These are phyloP conservation scores for Margaritifera margaritifera DNA, from an alignment of 2,888 invertebrate genomes.

Conservation along the genomic window DNA sequence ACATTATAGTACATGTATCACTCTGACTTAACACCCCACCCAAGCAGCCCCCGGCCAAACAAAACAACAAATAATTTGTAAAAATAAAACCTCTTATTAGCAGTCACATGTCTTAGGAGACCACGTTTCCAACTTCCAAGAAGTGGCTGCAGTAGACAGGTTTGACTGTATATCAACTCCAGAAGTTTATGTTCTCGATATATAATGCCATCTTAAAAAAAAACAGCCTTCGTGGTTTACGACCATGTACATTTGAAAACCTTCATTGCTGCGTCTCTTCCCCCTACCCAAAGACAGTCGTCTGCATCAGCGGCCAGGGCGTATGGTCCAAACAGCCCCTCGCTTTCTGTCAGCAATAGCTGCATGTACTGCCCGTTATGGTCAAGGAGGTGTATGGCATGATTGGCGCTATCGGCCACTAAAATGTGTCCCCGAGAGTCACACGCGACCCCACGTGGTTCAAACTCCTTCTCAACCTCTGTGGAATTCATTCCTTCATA, in stretches of 20 bases:
- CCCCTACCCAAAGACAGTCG: constrained; percentile 43
- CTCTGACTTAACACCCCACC: too few relatives aligned
- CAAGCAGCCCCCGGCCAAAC: too few relatives aligned
- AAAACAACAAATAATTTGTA: too few relatives aligned
- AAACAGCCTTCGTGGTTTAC: constrained; percentile 56
- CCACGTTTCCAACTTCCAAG: too few relatives aligned
- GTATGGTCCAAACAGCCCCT: constrained; percentile 42
- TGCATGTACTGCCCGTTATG: constrained; percentile 38
- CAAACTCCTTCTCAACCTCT: constrained; percentile 30
- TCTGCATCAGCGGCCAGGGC: constrained; percentile 40
- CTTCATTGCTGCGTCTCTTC: constrained; percentile 41
- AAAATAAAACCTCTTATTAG: too few relatives aligned
- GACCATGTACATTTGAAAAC: constrained; percentile 40
- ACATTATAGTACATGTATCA: too few relatives aligned
- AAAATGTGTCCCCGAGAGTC: constrained; percentile 39
- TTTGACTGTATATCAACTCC: too few relatives aligned
- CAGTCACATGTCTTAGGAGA: too few relatives aligned
- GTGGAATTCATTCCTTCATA: constrained; percentile 26
- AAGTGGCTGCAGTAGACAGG: too few relatives aligned
- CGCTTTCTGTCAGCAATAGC: constrained; percentile 32
- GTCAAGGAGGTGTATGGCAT: constrained; percentile 42
- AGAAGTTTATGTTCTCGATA: too few relatives aligned
- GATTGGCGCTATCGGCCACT: constrained; percentile 41
- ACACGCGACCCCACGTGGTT: constrained; percentile 43
- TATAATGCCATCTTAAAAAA: too few relatives aligned